These are phyloP conservation scores for Eretmochelys imbricata DNA, from an alignment of 2,113 vertebrate species.

Conservation along the genomic window DNA sequence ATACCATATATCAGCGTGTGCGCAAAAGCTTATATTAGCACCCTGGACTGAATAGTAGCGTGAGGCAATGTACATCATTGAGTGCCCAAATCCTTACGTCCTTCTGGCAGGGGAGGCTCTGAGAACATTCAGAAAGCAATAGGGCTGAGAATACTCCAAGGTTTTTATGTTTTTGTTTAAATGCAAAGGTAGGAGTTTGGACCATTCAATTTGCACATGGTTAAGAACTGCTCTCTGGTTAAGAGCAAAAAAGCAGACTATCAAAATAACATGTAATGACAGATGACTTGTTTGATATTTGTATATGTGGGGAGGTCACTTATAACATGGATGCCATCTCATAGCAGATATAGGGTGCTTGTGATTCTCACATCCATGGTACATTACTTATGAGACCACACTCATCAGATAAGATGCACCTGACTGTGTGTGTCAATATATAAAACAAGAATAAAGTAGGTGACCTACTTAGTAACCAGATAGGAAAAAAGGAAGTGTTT, in stretches of 20 bases:
- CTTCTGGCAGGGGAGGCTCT: not conserved
- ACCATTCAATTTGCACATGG: too few relatives aligned
- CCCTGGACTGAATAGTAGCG: not conserved
- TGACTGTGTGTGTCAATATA: not conserved
- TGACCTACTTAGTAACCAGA: not conserved
- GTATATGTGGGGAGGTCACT: not conserved
- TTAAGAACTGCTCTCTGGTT: not conserved
- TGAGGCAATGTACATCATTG: fast-evolving
- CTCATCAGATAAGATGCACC: not conserved
- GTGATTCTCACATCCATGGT: not conserved
- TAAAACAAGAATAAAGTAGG: not conserved
- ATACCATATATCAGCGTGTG: not conserved
- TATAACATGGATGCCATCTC: not conserved
- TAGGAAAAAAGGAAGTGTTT: not conserved
- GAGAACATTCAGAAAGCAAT: not conserved
- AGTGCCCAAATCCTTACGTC: not conserved
- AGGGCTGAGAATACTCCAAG: not conserved
- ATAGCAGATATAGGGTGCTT: not conserved
- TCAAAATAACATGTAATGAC: not conserved
- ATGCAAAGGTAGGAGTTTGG: not conserved
- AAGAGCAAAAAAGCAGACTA: not conserved
- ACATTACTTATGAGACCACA: not conserved
- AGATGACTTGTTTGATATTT: not conserved
- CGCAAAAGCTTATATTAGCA: not conserved
- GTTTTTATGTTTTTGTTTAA: not conserved